Evolutionary conservation across 2,888 invertebrate genomes (phyloP), one percentile per base, ranked within the genome.

Genomic region (Hoplodrina ambigua): DNA sequence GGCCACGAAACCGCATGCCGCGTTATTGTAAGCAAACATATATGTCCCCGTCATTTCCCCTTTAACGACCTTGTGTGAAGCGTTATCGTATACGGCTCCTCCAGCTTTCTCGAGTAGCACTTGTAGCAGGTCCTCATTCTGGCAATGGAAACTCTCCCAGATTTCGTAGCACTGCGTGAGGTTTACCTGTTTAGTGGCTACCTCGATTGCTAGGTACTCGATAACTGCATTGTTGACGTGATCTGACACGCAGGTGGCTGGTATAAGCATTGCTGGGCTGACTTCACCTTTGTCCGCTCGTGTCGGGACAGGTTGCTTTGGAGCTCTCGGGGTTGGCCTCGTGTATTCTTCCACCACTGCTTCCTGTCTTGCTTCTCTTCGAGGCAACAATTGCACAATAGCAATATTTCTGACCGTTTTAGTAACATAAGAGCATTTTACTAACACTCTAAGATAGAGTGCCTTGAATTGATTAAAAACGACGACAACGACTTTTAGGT

Each of bases 1-100:
- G 30, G 49, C 13, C 25, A 78, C 67, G 33, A 78, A 71, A 8
- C 20, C 53, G 5, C 19, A 2, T 17, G 19, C 59, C 15, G n/a
- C 41, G 52, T 52, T 70, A 44, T 65, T 70, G 49, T 65, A 78
- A 17, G 78, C 78, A 7, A 37, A 53, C 80, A 76, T 78, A 37
- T 78, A 71, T 41, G 50, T 15, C 17, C 54, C 67, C 13, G 50
- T 52, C 64, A 60, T 65, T 30, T 57, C 17, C 15, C 78, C 78
- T n/a, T 2, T n/a, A n/a, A 79, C 37, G 11, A 79, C 57, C 13
- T 33, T 30, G n/a, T 25, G 50, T 6, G 20, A 54, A 11, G 11
- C 19, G 49, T 71, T 80, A 61, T 78, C 7, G 44, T 72, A 68
- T n/a, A 78, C 15, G 8, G 78, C 77, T 10, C 55, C 78, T 52